Base-by-base conservation (phyloP, 2,888 invertebrate genomes). In the Arrhopalites spinosus region DNA sequence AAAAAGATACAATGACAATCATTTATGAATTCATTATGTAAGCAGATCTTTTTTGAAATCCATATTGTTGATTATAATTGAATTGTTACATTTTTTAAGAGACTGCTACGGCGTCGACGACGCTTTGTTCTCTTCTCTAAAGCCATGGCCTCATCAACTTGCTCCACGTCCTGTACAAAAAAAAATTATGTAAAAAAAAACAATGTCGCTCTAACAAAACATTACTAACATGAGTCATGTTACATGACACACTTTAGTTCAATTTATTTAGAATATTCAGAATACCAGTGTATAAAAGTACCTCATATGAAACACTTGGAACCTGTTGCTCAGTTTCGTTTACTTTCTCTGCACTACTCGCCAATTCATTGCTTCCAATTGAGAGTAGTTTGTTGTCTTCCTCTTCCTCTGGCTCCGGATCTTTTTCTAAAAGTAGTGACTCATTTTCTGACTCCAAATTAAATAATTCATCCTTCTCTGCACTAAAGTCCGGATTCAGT, bases 91-190 rank as follows among this genome's bases (percentile, higher is more conserved):
- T n/a, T n/a, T n/a, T n/a, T n/a, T n/a, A 80, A 20, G 25, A 78
- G 15, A 20, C 73, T 70, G 15, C 79, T 75, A 23, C 81, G 67
- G 45, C 78, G 76, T 56, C 79, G 71, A 15, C 68, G 50, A 56
- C 80, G 71, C n/a, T 79, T 81, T 20, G n/a, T 50, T 69, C 56
- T 50, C 36, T 71, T 75, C 7, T 63, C 61, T 20, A 27, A 25
- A 20, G 30, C n/a, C n/a, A n/a, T n/a, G n/a, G n/a, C 20, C 27
- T 8, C 43, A 30, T 25, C 72, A 5, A 7, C 23, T 59, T 59
- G 20, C 23, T 59, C 23, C 59, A 50, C 20, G 15, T 50, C 50
- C 50, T n/a, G 15, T n/a, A 3, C 3, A 50, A 50, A 50, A 5
- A 50, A 50, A 50, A 50, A 11, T 50, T n/a, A 3, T 50, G 3